Base-by-base conservation (phyloP, 2,797 vertebrate species). In the Cynopterus sphinx region DNA sequence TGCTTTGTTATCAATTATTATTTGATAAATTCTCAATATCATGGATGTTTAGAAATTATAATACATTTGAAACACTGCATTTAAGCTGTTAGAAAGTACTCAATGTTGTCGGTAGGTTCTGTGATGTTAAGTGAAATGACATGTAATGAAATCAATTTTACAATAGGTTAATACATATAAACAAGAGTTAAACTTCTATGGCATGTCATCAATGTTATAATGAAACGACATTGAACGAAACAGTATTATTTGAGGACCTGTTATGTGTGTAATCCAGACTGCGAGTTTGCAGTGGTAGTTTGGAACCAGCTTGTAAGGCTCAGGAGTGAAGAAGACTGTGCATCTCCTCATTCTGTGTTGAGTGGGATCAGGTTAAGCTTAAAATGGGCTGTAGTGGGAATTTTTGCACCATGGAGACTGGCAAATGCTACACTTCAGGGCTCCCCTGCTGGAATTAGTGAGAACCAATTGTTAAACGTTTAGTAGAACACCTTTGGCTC, bases 1-100 rank as follows among this genome's bases (percentile, higher is more conserved):
- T 55, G 28, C 57, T 95, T 86, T 81, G 73, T 57, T 92, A 95
- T 87, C 28, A 78, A 43, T 84, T 39, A 67, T 79, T 90, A 63
- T 78, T 87, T 88, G 81, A 78, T 90, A 73, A 33, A 82, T 82
- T 85, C n/a, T 53, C 63, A 84, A 9, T 74, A 28, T 93, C 70
- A n/a, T 36, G 4, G 49, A 22, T 91, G 67, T 81, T 85, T 21
- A 57, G 55, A 83, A 84, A 61, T 59, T 26, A 33, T 57, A 53
- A 91, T 43, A 39, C 0, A 36, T 26, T 61, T 78, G n/a, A 24
- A 87, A 57, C 17, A 26, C 12, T 28, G 16, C 74, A 36, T 55
- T 78, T 79, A 78, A 59, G 46, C 84, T 75, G 13, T 51, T 31
- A 83, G 39, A 33, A 49, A 16, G 41, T 65, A 9, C 59, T 49